Evolutionary conservation across 2,888 invertebrate genomes (phyloP), one percentile per base, ranked within the genome.

Genomic region (Apotomis capreana): DNA sequence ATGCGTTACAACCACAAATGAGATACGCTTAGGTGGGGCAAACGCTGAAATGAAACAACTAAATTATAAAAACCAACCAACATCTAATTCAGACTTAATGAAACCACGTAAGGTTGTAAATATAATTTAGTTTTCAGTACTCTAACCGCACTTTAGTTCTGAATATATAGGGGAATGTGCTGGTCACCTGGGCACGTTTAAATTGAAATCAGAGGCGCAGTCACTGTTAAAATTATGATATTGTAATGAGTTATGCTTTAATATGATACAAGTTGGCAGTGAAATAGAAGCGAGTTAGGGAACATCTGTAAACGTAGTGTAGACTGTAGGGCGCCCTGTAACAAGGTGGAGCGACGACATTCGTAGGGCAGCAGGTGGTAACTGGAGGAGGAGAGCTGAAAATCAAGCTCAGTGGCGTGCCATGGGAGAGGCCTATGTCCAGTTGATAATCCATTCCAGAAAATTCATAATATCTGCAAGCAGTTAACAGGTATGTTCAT

Each of bases 161-260:
- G 10, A 46, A 55, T 2, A 37, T 12, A 0, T 13, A 57, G 2
- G 64, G 9, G 36, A 57, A 61, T 55, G n/a, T 68, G 71, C 61
- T 37, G 51, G 71, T 71, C 71, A 71, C 61, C 51, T 49, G 67
- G 71, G 71, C 61, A 68, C 61, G 67, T 44, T 71, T 64, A 40
- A 65, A 68, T 51, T 62, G 26, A 68, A 68, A 71, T 62, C 67
- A 67, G 40, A 68, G 67, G 71, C 51, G 61, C 67, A 68, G 70
- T 70, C 46, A 37, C 54, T 61, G 15, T 62, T 40, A 52, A 57
- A 67, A 67, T 67, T 65, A 55, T 65, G 54, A 49, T 37, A 64
- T 52, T 36, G 36, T 69, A 54, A 63, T 52, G 49, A 64, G 58
- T 62, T 62, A 26, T 57, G 36, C 51, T 62, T 44, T 8, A n/a